Evolutionary conservation across 2,888 invertebrate species (phyloP).

Genomic region (Mallateleia sp.): DNA sequence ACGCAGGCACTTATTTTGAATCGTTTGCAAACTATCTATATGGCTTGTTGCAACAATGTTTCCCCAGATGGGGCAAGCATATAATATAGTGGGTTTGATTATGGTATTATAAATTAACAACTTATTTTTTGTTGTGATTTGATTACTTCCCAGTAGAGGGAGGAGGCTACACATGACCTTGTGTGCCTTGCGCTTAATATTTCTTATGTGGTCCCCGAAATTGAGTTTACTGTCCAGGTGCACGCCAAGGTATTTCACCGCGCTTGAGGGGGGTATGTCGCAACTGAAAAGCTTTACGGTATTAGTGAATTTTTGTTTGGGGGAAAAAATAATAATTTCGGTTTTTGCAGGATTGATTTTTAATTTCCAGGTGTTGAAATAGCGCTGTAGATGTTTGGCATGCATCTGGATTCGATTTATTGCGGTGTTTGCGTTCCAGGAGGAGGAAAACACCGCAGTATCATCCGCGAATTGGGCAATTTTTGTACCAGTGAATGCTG

Average conservation of each 20-base stretch:
- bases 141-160: neutral
- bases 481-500: neutral
- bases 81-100: neutral
- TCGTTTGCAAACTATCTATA: too few species aligned
- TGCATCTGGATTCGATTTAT: neutral
- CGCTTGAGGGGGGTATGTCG: neutral
- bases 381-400: neutral
- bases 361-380: neutral
- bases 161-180: neutral
- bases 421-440: neutral
- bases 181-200: neutral
- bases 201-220: too few species aligned
- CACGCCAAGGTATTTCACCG: neutral
- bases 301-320: neutral
- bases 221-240: too few species aligned
- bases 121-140: neutral
- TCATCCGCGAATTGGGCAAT: neutral
- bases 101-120: neutral
- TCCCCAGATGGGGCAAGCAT: neutral
- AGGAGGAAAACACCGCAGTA: neutral
- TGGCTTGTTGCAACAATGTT: too few species aligned
- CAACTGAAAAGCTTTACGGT: neutral
- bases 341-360: neutral
- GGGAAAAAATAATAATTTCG: neutral
- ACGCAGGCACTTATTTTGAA: too few species aligned